phyloP scores from a whole-genome alignment of 2,113 vertebrate species.

The Amazona vittata region DNA sequence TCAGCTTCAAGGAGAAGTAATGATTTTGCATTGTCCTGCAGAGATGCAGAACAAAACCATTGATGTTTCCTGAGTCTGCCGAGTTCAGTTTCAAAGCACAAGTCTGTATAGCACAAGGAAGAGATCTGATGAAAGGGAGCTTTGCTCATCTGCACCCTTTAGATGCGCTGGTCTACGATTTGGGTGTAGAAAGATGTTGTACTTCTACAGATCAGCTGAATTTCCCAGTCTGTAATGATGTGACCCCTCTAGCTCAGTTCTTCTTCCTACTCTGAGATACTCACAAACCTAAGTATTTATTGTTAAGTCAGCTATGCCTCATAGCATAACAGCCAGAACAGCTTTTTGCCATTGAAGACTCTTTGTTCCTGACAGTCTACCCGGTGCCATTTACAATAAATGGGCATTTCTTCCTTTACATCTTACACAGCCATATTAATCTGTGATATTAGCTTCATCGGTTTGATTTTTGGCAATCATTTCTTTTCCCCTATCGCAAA shows the following conservation, averaged over 20 bases:
- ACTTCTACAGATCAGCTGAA: neutral
- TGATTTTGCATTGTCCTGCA: neutral
- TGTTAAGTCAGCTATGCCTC: neutral
- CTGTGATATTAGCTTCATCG: neutral
- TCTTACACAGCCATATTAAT: neutral
- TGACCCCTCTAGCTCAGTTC: neutral
- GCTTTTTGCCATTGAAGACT: neutral
- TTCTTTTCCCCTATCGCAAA: neutral
- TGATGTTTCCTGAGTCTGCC: neutral
- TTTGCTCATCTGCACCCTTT: neutral
- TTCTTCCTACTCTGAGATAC: neutral
- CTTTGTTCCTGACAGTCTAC: neutral
- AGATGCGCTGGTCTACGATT: neutral
- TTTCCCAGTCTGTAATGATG: neutral
- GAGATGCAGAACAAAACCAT: neutral
- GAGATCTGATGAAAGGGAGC: neutral
- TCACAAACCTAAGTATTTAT: neutral
- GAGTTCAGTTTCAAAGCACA: conserved; percentile 14
- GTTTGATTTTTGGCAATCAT: neutral
- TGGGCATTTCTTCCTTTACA: fast-evolving
- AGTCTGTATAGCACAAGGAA: neutral
- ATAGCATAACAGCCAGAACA: neutral
- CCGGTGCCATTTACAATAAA: neutral
- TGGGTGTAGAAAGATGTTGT: neutral
- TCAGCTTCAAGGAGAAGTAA: neutral